Conservation (phyloP, 2,113 vertebrate species). For the Pelecanoides urinatrix region DNA sequence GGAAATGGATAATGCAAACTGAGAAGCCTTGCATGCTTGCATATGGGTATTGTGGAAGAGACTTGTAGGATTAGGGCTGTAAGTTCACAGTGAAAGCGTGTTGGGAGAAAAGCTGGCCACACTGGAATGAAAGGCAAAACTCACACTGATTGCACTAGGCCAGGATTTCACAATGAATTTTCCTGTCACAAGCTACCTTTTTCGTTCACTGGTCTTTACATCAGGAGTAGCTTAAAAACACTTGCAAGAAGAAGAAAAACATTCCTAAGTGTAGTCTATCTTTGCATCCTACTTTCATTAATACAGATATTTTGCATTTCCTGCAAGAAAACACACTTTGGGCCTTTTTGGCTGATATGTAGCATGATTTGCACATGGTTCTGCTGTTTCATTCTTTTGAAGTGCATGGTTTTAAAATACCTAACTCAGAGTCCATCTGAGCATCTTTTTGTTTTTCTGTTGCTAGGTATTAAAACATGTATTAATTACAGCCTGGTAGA, state of each 20-base stretch:
- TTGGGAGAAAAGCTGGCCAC: neutral
- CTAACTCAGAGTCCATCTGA: neutral
- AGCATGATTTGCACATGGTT: neutral
- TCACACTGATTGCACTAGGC: neutral
- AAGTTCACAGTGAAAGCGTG: neutral
- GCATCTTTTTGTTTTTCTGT: neutral
- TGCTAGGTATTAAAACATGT: neutral
- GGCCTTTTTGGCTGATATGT: neutral
- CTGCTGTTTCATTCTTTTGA: neutral
- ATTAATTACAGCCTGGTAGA: neutral
- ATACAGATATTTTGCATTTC: neutral
- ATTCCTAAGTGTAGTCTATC: neutral
- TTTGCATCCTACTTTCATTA: neutral
- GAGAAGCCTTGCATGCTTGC: neutral
- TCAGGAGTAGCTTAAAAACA: neutral
- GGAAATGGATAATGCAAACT: neutral
- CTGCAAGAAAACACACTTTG: neutral
- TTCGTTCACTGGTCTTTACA: neutral
- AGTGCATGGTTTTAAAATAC: neutral
- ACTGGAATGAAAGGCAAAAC: neutral
- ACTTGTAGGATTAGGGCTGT: neutral
- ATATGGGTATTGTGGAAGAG: neutral
- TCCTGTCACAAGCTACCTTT: neutral
- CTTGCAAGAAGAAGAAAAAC: neutral
- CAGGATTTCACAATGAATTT: neutral